phyloP scores from a whole-genome alignment of 2,113 vertebrate genomes.

The Muntiacus reevesi region DNA sequence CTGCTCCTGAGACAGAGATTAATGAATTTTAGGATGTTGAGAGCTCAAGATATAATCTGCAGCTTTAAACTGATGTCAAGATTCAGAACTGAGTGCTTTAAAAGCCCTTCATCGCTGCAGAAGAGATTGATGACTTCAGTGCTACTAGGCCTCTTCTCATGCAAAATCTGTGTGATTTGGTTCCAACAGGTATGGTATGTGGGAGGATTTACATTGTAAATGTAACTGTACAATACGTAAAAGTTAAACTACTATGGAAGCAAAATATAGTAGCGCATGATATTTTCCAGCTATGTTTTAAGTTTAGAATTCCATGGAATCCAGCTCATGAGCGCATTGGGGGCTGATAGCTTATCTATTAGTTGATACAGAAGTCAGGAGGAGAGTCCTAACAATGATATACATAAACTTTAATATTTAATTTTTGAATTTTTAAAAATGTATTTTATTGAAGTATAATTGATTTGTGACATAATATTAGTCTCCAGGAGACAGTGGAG shows the following conservation, averaged over 20 bases:
- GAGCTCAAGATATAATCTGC: slow-evolving; percentile 65
- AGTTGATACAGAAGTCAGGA: background rate
- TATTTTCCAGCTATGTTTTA: background rate
- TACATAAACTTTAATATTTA: background rate
- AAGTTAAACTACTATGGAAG: slow-evolving; percentile 18
- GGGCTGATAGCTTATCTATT: background rate
- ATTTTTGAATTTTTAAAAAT: background rate
- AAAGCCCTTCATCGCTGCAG: slow-evolving; percentile 38
- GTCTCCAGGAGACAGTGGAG: background rate
- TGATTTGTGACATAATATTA: background rate
- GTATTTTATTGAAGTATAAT: background rate
- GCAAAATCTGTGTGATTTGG: slow-evolving; percentile 30
- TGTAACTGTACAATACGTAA: background rate
- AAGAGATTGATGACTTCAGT: slow-evolving; percentile 50
- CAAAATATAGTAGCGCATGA: background rate
- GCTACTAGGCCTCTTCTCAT: slow-evolving; percentile 25
- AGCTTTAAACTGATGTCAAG: slow-evolving; percentile 64
- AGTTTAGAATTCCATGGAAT: background rate
- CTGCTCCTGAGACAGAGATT: slow-evolving; percentile 56
- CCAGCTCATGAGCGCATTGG: background rate
- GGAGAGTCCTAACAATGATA: background rate
- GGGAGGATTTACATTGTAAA: slow-evolving; percentile 14
- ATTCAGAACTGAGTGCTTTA: slow-evolving; percentile 59
- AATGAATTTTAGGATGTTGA: slow-evolving; percentile 64
- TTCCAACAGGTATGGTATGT: slow-evolving; percentile 53